Conservation (phyloP, 2,113 vertebrate genomes). For the Carettochelys insculpta region DNA sequence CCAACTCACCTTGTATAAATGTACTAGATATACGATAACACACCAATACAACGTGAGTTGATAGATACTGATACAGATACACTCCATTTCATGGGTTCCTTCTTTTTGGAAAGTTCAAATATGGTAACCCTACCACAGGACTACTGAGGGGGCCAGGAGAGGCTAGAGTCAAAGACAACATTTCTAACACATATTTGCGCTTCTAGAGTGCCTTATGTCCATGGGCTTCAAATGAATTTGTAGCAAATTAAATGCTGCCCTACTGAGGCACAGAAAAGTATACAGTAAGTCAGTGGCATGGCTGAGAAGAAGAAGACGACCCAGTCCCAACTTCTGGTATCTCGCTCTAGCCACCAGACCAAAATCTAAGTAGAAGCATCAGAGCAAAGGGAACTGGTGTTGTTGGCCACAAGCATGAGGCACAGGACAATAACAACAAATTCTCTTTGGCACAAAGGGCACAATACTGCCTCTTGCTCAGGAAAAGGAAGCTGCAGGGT, state of each 20-base stretch:
- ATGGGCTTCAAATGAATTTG: slow-evolving; percentile 25
- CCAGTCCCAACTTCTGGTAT: slow-evolving; percentile 18
- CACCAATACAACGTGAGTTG: too few species aligned
- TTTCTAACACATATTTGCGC: slow-evolving; percentile 35
- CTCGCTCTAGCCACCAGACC: neutral
- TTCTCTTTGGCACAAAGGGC: neutral
- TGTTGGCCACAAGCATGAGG: neutral
- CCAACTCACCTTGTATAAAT: too few species aligned
- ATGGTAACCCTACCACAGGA: too few species aligned
- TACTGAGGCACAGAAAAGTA: slow-evolving; percentile 45
- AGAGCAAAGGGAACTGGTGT: neutral
- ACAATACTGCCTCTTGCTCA: too few species aligned
- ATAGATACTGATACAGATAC: too few species aligned
- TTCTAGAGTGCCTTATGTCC: neutral
- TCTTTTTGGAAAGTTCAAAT: too few species aligned
- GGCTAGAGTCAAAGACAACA: slow-evolving; percentile 37
- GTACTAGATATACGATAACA: too few species aligned
- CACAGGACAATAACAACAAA: neutral
- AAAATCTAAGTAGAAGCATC: neutral
- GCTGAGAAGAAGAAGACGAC: slow-evolving; percentile 48
- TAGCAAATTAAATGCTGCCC: slow-evolving; percentile 64
- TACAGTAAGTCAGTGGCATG: slow-evolving; percentile 45
- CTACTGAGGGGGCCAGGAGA: slow-evolving; percentile 7
- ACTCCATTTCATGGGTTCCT: too few species aligned
- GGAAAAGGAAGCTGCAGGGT: neutral